Evolutionary conservation across 2,888 invertebrate species (phyloP).

Genomic region (Drosophila mimetica): DNA sequence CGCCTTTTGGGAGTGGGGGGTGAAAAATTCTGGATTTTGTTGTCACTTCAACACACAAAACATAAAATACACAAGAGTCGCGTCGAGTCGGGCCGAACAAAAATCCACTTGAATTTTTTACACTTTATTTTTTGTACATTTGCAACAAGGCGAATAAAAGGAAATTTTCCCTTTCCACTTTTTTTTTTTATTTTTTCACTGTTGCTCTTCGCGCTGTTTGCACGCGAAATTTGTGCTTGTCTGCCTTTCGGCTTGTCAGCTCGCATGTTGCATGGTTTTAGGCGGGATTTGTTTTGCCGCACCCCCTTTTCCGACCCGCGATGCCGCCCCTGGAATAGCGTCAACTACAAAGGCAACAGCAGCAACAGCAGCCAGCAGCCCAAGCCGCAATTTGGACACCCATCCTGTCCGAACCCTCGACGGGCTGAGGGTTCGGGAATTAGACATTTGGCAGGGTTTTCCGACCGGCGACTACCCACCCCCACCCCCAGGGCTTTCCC

Average conservation of each 20-base stretch:
- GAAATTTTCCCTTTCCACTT: constrained; percentile 22
- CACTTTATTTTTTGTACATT: constrained; percentile 78
- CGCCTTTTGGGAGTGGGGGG: constrained; percentile 20
- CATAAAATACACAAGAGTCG: constrained; percentile 50
- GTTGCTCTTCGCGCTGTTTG: constrained; percentile 62
- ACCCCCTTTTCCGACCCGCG: constrained; percentile 14
- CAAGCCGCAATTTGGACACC: constrained; percentile 67
- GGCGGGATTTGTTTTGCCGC: constrained; percentile 73
- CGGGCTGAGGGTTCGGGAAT: constrained; percentile 29
- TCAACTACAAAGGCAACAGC: constrained; percentile 51
- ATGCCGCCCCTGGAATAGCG: constrained; percentile 26
- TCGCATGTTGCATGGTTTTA: constrained; percentile 81
- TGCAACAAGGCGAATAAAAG: constrained; percentile 49
- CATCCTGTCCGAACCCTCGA: constrained; percentile 28
- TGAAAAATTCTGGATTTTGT: constrained; percentile 72
- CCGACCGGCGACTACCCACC: constrained; percentile 12
- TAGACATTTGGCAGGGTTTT: constrained; percentile 40
- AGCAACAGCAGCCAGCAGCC: constrained; percentile 54
- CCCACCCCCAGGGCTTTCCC: neutral
- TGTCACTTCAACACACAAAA: constrained; percentile 79
- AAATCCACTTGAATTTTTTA: constrained; percentile 81
- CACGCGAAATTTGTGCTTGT: constrained; percentile 80
- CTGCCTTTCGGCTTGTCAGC: constrained; percentile 81
- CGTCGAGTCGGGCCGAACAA: constrained; percentile 56
- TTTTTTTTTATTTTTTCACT: neutral